Percentiles rank a stretch among this genome's conserved stretches.
Conservation (phyloP, 2,888 invertebrate genomes). For the Pristionchus entomophagus region DNA sequence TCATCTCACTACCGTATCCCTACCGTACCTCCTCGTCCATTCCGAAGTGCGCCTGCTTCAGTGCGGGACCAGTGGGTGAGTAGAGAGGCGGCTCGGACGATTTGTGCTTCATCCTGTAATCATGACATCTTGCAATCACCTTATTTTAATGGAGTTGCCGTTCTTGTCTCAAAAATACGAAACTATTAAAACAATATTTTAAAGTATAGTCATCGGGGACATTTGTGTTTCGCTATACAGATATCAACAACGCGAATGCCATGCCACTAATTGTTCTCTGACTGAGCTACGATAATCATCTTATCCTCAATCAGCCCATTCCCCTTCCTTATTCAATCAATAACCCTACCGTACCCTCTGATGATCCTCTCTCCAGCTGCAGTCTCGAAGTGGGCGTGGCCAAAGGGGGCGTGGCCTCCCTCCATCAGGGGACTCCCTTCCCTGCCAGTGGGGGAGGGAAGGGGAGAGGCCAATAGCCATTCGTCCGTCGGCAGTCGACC, state of each 20-base stretch:
- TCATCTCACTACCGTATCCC: not conserved
- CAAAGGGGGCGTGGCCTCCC: not conserved
- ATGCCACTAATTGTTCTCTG: too few species aligned
- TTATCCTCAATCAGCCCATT: not conserved
- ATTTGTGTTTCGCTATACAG: not conserved
- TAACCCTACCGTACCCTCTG: constrained; percentile 1
- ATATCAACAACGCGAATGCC: too few species aligned
- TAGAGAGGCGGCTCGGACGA: not conserved
- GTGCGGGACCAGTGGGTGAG: constrained; percentile 18
- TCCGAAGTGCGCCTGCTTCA: not conserved
- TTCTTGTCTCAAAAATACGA: too few species aligned
- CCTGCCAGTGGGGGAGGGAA: constrained; percentile 20
- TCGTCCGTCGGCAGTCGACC: constrained; percentile 41
- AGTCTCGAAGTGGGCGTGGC: constrained; percentile 6
- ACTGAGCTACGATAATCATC: too few species aligned
- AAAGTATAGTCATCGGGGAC: too few species aligned
- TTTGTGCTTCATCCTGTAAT: constrained; percentile 33
- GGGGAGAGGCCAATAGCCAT: constrained; percentile 44
- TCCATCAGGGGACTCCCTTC: not conserved
- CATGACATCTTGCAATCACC: not conserved
- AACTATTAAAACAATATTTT: too few species aligned
- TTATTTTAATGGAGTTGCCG: too few species aligned
- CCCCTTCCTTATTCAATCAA: not conserved
- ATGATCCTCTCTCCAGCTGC: not conserved
- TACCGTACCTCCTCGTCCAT: constrained; percentile 10